These are phyloP conservation scores for Chaetodon trifasciatus DNA, from an alignment of 2,797 vertebrate species.

Conservation along the genomic window DNA sequence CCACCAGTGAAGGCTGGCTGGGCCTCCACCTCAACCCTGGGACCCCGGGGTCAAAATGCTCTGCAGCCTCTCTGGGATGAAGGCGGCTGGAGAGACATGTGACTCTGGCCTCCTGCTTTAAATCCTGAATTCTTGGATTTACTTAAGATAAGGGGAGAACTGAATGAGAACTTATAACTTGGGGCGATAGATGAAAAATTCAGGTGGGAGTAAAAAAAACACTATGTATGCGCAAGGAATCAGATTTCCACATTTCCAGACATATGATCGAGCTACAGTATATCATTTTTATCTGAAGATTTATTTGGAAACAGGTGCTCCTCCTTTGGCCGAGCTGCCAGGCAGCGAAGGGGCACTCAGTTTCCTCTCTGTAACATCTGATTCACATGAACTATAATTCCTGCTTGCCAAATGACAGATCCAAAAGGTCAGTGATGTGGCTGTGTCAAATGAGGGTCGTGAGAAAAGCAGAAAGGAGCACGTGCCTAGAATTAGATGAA, in stretches of 20 bases:
- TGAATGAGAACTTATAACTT: conserved; percentile 38
- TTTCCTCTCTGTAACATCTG: conserved; percentile 74
- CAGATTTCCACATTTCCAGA: conserved; percentile 72
- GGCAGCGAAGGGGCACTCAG: conserved; percentile 46
- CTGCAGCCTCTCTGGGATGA: conserved; percentile 58
- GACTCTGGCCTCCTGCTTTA: conserved; percentile 62
- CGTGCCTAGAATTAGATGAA: conserved; percentile 65
- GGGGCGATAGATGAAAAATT: conserved; percentile 55
- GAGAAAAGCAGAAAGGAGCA: conserved; percentile 73
- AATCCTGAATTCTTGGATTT: conserved; percentile 63
- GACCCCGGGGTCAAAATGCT: conserved; percentile 73
- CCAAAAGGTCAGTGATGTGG: conserved; percentile 71
- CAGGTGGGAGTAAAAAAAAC: conserved; percentile 45
- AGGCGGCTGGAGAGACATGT: conserved; percentile 71
- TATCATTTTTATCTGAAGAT: conserved; percentile 76
- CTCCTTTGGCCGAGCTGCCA: conserved; percentile 50
- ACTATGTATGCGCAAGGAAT: conserved; percentile 43
- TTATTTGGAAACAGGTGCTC: conserved; percentile 82
- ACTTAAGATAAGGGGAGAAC: conserved; percentile 45
- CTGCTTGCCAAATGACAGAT: conserved; percentile 62
- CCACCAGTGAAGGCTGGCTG: conserved; percentile 64
- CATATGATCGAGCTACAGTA: conserved; percentile 57
- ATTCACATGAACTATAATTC: conserved; percentile 77
- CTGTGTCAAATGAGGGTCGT: conserved; percentile 78
- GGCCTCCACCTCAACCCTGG: conserved; percentile 63